Evolutionary conservation across 2,797 vertebrate species (phyloP).

Genomic region (Numenius phaeopus): DNA sequence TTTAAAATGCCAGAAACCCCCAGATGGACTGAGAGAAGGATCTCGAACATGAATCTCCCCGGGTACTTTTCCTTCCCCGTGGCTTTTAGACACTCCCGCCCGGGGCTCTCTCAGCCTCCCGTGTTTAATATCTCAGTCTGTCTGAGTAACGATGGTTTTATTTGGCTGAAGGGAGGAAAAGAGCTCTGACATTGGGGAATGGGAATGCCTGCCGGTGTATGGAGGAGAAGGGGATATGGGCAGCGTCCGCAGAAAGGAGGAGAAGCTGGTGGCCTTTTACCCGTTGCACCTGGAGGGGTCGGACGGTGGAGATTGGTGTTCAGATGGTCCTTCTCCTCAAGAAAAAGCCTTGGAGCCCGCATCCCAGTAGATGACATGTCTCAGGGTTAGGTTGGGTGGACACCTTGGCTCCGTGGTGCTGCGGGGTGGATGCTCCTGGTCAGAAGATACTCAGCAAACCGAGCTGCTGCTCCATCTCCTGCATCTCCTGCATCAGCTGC

Average conservation of each 20-base stretch:
- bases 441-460: fast-evolving
- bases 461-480: background rate
- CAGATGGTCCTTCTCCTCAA: background rate
- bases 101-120: background rate
- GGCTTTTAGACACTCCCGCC: background rate
- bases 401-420: background rate
- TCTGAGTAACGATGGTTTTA: background rate
- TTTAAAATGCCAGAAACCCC: background rate
- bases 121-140: background rate
- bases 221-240: background rate
- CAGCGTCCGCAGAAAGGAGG: fast-evolving
- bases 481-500: background rate
- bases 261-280: background rate
- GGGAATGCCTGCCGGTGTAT: background rate
- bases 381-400: fast-evolving
- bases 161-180: background rate
- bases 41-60: background rate
- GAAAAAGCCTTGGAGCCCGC: background rate
- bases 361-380: fast-evolving
- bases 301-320: fast-evolving
- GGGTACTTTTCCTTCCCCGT: background rate
- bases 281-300: fast-evolving
- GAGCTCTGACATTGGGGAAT: background rate
- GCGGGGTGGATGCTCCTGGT: background rate
- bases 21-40: background rate